Percentiles rank a stretch among this genome's conserved stretches.
phyloP scores from a whole-genome alignment of 2,888 invertebrate species.

The Cosmopolites sordidus region DNA sequence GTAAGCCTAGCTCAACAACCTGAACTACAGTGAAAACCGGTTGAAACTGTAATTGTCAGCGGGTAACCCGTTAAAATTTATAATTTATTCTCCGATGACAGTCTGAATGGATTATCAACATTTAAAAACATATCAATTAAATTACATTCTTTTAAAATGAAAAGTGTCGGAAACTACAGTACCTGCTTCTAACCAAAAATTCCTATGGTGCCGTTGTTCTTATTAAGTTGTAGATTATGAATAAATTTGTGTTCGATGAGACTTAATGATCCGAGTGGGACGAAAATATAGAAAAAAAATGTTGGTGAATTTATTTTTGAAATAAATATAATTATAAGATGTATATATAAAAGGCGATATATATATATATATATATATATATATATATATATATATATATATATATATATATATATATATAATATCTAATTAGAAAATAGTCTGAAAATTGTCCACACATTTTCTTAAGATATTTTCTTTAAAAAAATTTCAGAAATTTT shows the following conservation, averaged over 20 bases:
- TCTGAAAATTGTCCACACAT: no score
- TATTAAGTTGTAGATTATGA: slow-evolving; percentile 21
- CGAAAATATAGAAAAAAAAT: background rate
- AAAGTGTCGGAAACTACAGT: slow-evolving; percentile 22
- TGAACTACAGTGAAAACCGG: slow-evolving; percentile 20
- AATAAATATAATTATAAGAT: no score
- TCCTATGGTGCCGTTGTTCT: slow-evolving; percentile 18
- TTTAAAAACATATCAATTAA: slow-evolving; percentile 29
- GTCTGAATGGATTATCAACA: slow-evolving; percentile 28
- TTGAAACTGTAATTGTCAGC: slow-evolving; percentile 25
- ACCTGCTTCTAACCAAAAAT: slow-evolving; percentile 19
- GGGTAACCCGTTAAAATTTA: slow-evolving; percentile 26
- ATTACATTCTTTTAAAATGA: slow-evolving; percentile 17
- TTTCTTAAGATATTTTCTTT: no score
- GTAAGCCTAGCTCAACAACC: background rate
- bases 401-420: no score
- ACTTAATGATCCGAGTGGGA: slow-evolving; percentile 10
- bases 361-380: no score
- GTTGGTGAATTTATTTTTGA: background rate
- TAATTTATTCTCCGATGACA: slow-evolving; percentile 28
- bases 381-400: no score
- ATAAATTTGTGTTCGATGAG: slow-evolving; percentile 17
- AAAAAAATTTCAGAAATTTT: no score
- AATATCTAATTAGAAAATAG: no score
- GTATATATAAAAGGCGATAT: no score